These are phyloP conservation scores for Artibeus jamaicensis DNA, from an alignment of 2,797 vertebrate species.

Conservation along the genomic window DNA sequence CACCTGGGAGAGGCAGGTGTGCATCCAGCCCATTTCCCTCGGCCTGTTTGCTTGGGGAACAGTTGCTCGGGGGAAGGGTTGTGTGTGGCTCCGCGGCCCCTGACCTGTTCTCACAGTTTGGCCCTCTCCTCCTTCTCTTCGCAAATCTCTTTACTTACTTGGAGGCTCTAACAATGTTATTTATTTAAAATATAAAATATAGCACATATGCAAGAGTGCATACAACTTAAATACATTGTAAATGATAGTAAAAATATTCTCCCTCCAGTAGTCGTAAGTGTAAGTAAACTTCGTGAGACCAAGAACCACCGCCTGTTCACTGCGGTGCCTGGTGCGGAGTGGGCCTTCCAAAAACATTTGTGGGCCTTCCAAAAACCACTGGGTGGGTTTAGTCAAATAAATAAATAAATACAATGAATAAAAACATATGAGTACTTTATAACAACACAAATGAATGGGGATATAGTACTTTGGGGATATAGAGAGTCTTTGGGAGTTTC, in stretches of 20 bases:
- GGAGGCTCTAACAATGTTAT: background rate
- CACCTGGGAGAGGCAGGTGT: background rate
- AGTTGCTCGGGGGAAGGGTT: too few relatives aligned
- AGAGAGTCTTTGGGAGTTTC: background rate
- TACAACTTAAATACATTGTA: background rate
- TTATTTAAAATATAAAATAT: background rate
- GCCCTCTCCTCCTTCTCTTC: background rate
- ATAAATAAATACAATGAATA: background rate
- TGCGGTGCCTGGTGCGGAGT: background rate
- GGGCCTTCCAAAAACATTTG: background rate
- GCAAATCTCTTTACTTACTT: background rate
- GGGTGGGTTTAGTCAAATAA: background rate
- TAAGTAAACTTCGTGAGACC: background rate
- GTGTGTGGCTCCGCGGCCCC: too few relatives aligned
- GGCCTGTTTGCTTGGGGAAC: background rate
- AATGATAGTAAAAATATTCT: background rate
- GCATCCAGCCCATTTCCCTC: fast-evolving
- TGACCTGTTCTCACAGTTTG: background rate
- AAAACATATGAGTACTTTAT: background rate
- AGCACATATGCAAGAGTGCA: background rate
- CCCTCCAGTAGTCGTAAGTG: background rate
- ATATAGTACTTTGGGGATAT: background rate
- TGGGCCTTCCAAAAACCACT: background rate
- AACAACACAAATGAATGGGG: background rate
- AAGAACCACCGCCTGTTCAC: background rate